Base-by-base conservation (phyloP, 2,797 vertebrate species). In the Manis pentadactyla region DNA sequence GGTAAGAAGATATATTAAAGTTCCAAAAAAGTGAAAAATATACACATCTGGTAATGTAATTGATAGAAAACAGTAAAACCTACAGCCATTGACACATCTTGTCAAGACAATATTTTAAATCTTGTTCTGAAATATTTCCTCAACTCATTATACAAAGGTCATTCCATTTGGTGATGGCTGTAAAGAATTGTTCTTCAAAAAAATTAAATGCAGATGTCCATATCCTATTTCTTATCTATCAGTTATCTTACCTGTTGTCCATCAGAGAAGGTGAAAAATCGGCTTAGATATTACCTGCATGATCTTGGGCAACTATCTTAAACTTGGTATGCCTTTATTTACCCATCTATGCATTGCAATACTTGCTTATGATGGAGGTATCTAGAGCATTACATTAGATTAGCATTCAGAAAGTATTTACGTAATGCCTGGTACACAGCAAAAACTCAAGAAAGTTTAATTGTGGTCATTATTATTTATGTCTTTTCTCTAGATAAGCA, bases 391-490 rank as follows among this genome's bases (percentile, higher is more conserved):
- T 74, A 34, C 4, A 31, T 19, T 53, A 87, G 34, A 83, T 21
- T 21, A 51, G n/a, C 57, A 53, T 6, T 71, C 13, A 46, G 4
- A 61, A 34, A 34, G 6, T 59, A 94, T n/a, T 94, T 93, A 78
- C 25, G 49, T 57, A 79, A 87, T 93, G 59, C 11, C 57, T 77
- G 34, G 5, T 61, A 42, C 4, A 57, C 2, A 69, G 19, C 27
- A 89, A 85, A 88, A 95, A 66, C 61, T 83, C 17, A 25, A 88
- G 34, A 49, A 87, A 51, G 59, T 71, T 73, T 57, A 64, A 79
- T 9, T 27, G 23, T 79, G 8, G 29, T 13, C 46, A 79, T 88
- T 53, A 53, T 34, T 78, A 59, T 29, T 63, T 85, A 77, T 14
- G 23, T 29, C 49, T 89, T 53, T 0, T 92, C 19, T 81, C 53